A percentile compares a stretch with the other conserved stretches of the same genome.
Evolutionary conservation across 2,888 invertebrate species (phyloP).

Genomic region (Standfussiana lucernea): DNA sequence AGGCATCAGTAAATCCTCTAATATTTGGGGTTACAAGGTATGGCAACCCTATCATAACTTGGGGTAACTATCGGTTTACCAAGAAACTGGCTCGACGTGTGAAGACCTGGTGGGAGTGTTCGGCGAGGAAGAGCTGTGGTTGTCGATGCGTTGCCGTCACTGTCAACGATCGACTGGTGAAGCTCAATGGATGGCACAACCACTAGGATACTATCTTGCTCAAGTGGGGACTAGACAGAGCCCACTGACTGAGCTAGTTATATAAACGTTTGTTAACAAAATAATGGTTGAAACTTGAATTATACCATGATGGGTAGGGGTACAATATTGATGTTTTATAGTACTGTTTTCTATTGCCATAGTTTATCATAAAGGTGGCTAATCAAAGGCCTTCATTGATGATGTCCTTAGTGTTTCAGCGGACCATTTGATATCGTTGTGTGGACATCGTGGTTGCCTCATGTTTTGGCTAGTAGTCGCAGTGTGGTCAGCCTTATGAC

Average conservation of each 20-base stretch:
- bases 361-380: not conserved
- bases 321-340: not conserved
- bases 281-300: not conserved
- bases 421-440: not conserved
- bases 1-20: not conserved
- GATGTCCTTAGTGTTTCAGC: not conserved
- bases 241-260: no score
- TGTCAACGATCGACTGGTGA: slow-evolving; percentile 77
- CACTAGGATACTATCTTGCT: not conserved
- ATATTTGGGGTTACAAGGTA: not conserved
- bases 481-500: not conserved
- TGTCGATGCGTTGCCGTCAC: slow-evolving; percentile 84
- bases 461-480: not conserved
- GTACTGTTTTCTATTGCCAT: not conserved
- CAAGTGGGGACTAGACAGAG: not conserved
- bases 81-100: slow-evolving; percentile 79
- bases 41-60: slow-evolving; percentile 69
- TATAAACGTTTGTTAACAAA: not conserved
- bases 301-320: not conserved
- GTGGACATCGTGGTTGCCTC: not conserved
- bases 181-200: slow-evolving; percentile 5
- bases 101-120: slow-evolving; percentile 87
- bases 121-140: slow-evolving; percentile 77
- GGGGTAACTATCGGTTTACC: slow-evolving; percentile 84
- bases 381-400: not conserved